Base-by-base conservation (phyloP, 2,888 invertebrate species). In the Tinea trinotella region DNA sequence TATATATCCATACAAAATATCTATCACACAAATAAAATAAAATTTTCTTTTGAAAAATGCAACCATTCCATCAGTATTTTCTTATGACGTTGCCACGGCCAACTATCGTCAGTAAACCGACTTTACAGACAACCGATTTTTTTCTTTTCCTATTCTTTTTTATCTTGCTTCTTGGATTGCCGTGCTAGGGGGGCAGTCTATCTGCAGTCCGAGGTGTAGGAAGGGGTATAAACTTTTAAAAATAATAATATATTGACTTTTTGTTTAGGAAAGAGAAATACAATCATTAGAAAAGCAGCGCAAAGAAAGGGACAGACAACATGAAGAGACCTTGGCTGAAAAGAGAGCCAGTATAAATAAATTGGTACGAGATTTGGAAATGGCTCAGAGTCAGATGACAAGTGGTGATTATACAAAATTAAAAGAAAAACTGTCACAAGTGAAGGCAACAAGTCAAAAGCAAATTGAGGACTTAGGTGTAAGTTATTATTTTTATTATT, bases 341-440 rank as follows among this genome's bases (percentile, higher is more conserved):
- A 91, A 91, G 58, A 88, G 88, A 0, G 81, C 86, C 0, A 88
- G 88, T 12, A 90, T 91, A 56, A 91, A 91, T 68, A 81, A 88
- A 46, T 61, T 92, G n/a, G 88, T 88, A 0, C 73, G 76, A 17
- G 90, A 88, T 17, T 61, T 92, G 49, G 88, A 90, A 57, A 85
- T 88, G 4, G 88, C 90, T 0, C 92, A 92, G 52, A 84, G 74
- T 60, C 66, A 84, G 12, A 75, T 88, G 5, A 13, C 81, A 80
- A 0, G n/a, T 15, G 6, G n/a, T 3, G 84, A 84, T 57, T 59
- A 68, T 0, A 57, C 67, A 0, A 62, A 76, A 3, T 61, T 83
- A 1, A 80, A 79, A 57, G 88, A 88, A 53, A 82, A 82, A 56
- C 68, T 85, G 1, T n/a, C n/a, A n/a, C n/a, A n/a, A n/a, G 65